These are phyloP conservation scores for Melopsittacus undulatus DNA, from an alignment of 2,797 vertebrate species.

Conservation along the genomic window DNA sequence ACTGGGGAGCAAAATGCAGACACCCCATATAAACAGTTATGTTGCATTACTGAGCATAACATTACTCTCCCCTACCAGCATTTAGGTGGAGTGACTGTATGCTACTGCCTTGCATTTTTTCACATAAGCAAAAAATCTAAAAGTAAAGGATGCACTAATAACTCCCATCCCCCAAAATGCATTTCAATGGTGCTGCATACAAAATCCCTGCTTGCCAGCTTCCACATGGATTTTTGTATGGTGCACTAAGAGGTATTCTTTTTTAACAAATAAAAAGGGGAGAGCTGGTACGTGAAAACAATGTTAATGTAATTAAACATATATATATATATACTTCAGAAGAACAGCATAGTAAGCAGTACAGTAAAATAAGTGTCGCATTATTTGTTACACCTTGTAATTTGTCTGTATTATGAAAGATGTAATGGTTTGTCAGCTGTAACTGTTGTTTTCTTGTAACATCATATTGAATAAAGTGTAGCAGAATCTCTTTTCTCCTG, in stretches of 20 bases:
- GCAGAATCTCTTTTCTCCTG: constrained; percentile 70
- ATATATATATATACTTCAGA: constrained; percentile 73
- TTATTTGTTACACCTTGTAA: constrained; percentile 92
- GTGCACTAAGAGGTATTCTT: constrained; percentile 83
- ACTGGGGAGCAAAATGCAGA: constrained; percentile 63
- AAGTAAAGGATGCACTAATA: constrained; percentile 70
- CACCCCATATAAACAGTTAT: constrained; percentile 66
- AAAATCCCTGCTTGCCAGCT: constrained; percentile 77
- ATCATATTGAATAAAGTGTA: constrained; percentile 91
- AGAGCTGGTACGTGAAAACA: constrained; percentile 79
- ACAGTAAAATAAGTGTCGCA: constrained; percentile 86
- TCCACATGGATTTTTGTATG: constrained; percentile 77
- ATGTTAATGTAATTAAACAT: constrained; percentile 79
- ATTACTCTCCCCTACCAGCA: constrained; percentile 74
- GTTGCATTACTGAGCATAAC: constrained; percentile 76
- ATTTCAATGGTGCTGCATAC: constrained; percentile 78
- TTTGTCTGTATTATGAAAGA: constrained; percentile 95
- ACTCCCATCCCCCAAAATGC: constrained; percentile 57
- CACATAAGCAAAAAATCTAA: constrained; percentile 66
- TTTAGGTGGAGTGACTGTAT: constrained; percentile 69
- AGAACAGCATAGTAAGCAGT: constrained; percentile 80
- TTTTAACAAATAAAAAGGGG: constrained; percentile 71
- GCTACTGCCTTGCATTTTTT: constrained; percentile 77
- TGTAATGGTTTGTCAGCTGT: constrained; percentile 93
- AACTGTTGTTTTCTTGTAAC: constrained; percentile 94